Evolutionary conservation across 2,888 invertebrate species (phyloP).

Genomic region (Tortrix viridana): DNA sequence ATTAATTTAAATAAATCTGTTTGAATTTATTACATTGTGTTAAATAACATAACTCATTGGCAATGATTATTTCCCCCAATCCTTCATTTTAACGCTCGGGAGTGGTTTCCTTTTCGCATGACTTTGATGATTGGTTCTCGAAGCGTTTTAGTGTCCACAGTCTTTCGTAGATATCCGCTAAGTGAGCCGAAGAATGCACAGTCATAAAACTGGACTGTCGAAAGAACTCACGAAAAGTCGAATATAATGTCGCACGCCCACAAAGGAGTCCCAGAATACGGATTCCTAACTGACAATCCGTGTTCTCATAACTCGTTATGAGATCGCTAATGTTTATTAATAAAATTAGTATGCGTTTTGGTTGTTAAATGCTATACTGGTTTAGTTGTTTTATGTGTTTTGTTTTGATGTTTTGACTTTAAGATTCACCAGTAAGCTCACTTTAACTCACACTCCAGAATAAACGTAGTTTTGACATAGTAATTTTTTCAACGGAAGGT

Average conservation of each 20-base stretch:
- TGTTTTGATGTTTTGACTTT: not conserved
- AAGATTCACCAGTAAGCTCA: too few relatives aligned
- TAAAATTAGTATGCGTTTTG: constrained; percentile 29
- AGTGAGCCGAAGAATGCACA: constrained; percentile 65
- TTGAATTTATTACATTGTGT: too few relatives aligned
- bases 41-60: constrained; percentile 16
- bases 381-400: constrained; percentile 8
- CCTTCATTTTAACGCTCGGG: constrained; percentile 43
- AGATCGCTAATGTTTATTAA: constrained; percentile 28
- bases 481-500: too few relatives aligned
- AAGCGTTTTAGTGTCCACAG: constrained; percentile 58
- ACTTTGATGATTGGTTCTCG: constrained; percentile 57
- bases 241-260: constrained; percentile 66
- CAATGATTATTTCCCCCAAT: constrained; percentile 39
- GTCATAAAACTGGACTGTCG: constrained; percentile 63
- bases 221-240: constrained; percentile 60
- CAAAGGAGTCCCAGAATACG: constrained; percentile 49
- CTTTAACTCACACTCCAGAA: too few relatives aligned
- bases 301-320: constrained; percentile 38
- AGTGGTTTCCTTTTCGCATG: constrained; percentile 72
- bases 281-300: constrained; percentile 51
- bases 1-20: too few relatives aligned
- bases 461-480: too few relatives aligned
- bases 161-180: constrained; percentile 69
- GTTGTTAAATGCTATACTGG: constrained; percentile 22